phyloP scores from a whole-genome alignment of 2,113 vertebrate genomes.

The Chaenocephalus aceratus region DNA sequence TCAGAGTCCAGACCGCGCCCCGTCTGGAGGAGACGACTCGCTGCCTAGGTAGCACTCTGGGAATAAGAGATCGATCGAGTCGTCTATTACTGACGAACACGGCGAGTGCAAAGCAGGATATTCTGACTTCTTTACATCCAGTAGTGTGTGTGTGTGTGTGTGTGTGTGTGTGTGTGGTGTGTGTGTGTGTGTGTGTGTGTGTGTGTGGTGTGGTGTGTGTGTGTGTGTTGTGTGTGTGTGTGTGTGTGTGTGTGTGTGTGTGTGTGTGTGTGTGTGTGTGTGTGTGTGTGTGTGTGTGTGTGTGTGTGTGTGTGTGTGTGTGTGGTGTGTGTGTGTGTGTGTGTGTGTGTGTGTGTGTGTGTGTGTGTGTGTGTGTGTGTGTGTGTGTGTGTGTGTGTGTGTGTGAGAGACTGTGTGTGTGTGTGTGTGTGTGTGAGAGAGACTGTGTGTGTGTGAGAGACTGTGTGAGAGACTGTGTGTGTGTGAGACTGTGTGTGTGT shows the following conservation, averaged over 20 bases:
- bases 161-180: constrained; percentile 35
- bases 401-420: constrained; percentile 46
- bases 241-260: constrained; percentile 27
- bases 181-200: constrained; percentile 32
- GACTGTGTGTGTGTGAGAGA: constrained; percentile 41
- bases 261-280: constrained; percentile 26
- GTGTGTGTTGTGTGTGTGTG: constrained; percentile 38
- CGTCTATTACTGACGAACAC: no score
- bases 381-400: constrained; percentile 32
- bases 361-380: constrained; percentile 30
- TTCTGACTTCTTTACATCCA: no score
- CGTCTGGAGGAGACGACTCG: constrained; percentile 46
- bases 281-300: constrained; percentile 58
- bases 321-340: no score
- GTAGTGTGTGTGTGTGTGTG: background rate
- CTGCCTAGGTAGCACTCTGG: background rate
- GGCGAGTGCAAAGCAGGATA: no score
- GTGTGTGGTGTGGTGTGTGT: constrained; percentile 23
- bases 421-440: constrained; percentile 20
- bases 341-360: no score
- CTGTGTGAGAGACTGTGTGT: constrained; percentile 18
- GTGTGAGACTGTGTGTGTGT: constrained; percentile 25
- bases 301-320: constrained; percentile 28
- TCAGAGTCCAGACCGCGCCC: constrained; percentile 49
- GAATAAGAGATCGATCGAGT: no score